These are phyloP conservation scores for Erythrocercus mccallii DNA, from an alignment of 2,113 vertebrate species.

Conservation along the genomic window DNA sequence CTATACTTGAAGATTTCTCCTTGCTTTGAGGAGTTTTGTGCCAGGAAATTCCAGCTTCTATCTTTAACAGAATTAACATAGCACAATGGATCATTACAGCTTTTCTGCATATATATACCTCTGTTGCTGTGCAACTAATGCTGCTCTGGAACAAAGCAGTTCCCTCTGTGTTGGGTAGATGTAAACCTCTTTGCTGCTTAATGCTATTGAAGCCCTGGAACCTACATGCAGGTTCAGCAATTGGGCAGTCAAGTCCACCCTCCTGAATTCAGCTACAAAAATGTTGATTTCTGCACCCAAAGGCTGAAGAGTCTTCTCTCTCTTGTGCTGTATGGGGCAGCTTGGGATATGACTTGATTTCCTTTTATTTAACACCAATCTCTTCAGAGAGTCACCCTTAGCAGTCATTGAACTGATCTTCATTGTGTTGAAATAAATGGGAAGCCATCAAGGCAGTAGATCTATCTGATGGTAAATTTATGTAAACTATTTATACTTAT, in stretches of 20 bases:
- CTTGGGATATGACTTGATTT: background rate
- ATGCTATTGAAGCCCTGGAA: background rate
- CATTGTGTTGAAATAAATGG: background rate
- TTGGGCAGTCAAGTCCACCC: background rate
- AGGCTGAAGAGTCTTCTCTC: background rate
- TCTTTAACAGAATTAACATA: conserved; percentile 58
- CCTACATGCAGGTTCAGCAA: background rate
- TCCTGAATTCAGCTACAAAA: background rate
- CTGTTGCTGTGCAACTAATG: conserved; percentile 49
- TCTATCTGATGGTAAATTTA: background rate
- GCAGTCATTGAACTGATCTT: background rate
- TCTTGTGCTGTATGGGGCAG: background rate
- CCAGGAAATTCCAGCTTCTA: conserved; percentile 54
- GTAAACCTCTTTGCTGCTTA: conserved; percentile 53
- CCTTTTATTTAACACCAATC: background rate
- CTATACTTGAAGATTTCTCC: background rate
- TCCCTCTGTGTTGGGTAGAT: background rate
- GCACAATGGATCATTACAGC: conserved; percentile 42
- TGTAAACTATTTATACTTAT: background rate
- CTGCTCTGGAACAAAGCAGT: background rate
- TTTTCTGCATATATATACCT: conserved; percentile 31
- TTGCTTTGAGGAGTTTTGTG: background rate
- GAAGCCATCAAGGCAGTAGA: background rate
- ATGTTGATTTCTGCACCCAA: background rate
- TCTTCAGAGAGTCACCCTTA: background rate